Base-by-base conservation (phyloP, 2,888 invertebrate genomes). In the Hemistola chrysoprasaria region DNA sequence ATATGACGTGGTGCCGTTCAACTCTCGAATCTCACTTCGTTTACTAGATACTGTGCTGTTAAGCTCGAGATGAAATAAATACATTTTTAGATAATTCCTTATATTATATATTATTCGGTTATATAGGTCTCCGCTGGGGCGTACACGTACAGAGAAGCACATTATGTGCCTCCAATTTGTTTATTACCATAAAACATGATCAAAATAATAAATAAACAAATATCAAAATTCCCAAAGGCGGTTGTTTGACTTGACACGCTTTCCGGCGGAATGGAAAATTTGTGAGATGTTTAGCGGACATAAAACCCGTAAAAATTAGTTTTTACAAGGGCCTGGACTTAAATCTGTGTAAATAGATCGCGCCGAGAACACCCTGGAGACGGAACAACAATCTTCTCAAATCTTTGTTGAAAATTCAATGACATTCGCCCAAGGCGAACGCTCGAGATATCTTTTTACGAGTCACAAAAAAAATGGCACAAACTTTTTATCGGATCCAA, bases 401-500 rank as follows among this genome's bases (percentile, higher is more conserved):
- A 70, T 66, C 67, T 67, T 62, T 68, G 71, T 72, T 72, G 71
- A 71, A 73, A 75, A 72, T 74, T 75, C 74, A 72, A 76, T 71
- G 75, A 70, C 72, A 72, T 65, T 65, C 61, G 71, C 71, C 59
- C 49, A 55, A 60, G 64, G 70, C 70, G 60, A 56, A 56, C 58
- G 59, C 55, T 55, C 53, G 57, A 65, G 67, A 69, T 78, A 73
- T 76, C 68, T 70, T 72, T 74, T 72, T 72, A 71, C 66, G 70
- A 72, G 65, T 70, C 63, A 61, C 68, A 71, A 77, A 71, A 56
- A 75, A 77, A 75, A 70, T 70, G 62, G 62, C 60, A 61, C 53
- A 70, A 71, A 71, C 64, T 71, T 73, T 76, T 74, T 76, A 76
- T 75, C 75, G 63, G 65, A 73, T 73, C 74, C 78, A 76, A 77